Base-by-base conservation (phyloP, 2,113 vertebrate genomes). In the Peromyscus maniculatus region DNA sequence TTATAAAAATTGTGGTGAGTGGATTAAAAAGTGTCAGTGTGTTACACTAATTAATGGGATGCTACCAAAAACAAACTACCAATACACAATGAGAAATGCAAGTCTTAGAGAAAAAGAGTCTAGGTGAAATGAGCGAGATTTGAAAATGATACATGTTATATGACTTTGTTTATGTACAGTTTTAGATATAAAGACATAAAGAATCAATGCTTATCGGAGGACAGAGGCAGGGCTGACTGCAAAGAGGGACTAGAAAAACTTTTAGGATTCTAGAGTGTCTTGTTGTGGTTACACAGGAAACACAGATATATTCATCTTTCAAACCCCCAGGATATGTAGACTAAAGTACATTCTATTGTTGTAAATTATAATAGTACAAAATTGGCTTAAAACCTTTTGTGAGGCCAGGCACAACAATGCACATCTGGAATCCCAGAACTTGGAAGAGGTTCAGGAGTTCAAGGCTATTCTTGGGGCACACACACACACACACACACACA, bases 141-240 rank as follows among this genome's bases (percentile, higher is more conserved):
- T 66, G 31, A 93, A 94, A 92, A 92, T 17, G 59, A 64, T 4
- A 75, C 39, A 46, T 36, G 55, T 2, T 59, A 0, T 66, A 64
- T 59, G 67, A 84, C 67, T 93, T 43, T 83, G n/a, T 57, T 89
- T 67, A 90, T 43, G 46, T 57, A 17, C 90, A 96, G 71, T 89
- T 93, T 93, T 82, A 94, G 72, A 93, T 55, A 43, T 43, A 43
- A 43, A 43, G 91, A 89, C 77, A 92, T 67, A 91, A 90, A 89
- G 28, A 92, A 95, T 82, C 72, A 72, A 7, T 69, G 55, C 28
- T 57, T 91, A n/a, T 71, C 92, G 72, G 52, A n/a, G n/a, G 67
- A 46, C 21, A 89, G 39, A 79, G 24, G 78, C 24, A 21, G 31
- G 12, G 6, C 72, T 26, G 62, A 87, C 39, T 52, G 7, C 66